Conservation (phyloP, 2,113 vertebrate genomes). For the Illadopsis cleaveri region DNA sequence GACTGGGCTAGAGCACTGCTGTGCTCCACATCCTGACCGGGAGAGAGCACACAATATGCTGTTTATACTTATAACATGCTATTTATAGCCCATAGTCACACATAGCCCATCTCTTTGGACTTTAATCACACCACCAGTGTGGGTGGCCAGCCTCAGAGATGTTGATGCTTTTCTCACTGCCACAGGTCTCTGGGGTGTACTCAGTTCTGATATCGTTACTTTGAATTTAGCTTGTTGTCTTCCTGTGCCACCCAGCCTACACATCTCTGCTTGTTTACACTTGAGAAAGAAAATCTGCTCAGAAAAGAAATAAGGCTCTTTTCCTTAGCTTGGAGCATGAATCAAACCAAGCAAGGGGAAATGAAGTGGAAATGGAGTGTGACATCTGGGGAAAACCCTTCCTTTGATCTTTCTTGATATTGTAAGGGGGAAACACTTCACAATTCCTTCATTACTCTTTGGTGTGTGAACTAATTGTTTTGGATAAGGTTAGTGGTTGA, state of each 20-base stretch:
- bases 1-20: not conserved
- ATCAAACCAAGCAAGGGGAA: conserved; percentile 4
- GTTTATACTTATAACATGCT: not conserved
- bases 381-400: conserved; percentile 2
- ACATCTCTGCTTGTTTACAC: not conserved
- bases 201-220: not conserved
- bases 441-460: not conserved
- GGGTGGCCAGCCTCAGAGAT: not conserved
- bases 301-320: not conserved
- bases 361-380: conserved; percentile 42
- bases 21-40: not conserved
- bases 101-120: not conserved
- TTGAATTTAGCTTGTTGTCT: not conserved
- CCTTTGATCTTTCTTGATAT: conserved; percentile 4
- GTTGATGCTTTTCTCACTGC: not conserved
- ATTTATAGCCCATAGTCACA: not conserved
- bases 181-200: not conserved
- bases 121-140: not conserved
- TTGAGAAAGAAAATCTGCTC: not conserved
- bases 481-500: not conserved
- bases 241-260: not conserved
- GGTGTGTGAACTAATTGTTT: not conserved
- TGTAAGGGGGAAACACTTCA: not conserved
- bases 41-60: not conserved
- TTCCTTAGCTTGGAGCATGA: not conserved